phyloP scores from a whole-genome alignment of 2,797 vertebrate genomes.

The Synanceia verrucosa region DNA sequence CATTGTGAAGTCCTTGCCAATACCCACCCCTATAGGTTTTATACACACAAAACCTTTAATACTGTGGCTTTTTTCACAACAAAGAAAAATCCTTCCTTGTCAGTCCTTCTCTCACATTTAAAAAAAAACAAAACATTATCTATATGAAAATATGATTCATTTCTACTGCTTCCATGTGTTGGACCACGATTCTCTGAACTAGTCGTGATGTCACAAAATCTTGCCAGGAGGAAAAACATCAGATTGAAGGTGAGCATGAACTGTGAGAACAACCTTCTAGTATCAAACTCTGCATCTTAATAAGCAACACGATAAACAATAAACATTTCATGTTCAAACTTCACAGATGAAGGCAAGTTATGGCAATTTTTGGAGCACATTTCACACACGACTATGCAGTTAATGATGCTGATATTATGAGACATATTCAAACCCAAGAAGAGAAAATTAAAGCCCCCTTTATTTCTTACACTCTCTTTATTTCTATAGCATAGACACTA shows the following conservation, averaged over 20 bases:
- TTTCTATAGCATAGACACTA: neutral
- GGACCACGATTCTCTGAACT: too few species aligned
- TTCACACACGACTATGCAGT: neutral
- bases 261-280: neutral
- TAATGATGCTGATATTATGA: neutral
- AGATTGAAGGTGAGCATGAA: neutral
- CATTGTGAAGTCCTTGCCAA: too few species aligned
- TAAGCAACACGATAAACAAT: neutral
- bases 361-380: neutral
- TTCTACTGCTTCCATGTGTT: too few species aligned
- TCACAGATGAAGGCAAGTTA: neutral
- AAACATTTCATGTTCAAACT: neutral
- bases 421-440: slow-evolving; percentile 14
- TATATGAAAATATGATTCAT: too few species aligned
- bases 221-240: neutral
- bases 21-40: too few species aligned
- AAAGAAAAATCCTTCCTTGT: too few species aligned
- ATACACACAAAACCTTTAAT: too few species aligned
- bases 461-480: neutral
- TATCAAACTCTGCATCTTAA: neutral
- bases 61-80: too few species aligned
- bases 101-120: too few species aligned
- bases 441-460: neutral
- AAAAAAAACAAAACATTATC: too few species aligned
- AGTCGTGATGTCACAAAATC: neutral